A percentile compares a stretch with the other conserved stretches of the same genome.
Conservation (phyloP, 2,888 invertebrate genomes). For the Eristalinus aeneus region DNA sequence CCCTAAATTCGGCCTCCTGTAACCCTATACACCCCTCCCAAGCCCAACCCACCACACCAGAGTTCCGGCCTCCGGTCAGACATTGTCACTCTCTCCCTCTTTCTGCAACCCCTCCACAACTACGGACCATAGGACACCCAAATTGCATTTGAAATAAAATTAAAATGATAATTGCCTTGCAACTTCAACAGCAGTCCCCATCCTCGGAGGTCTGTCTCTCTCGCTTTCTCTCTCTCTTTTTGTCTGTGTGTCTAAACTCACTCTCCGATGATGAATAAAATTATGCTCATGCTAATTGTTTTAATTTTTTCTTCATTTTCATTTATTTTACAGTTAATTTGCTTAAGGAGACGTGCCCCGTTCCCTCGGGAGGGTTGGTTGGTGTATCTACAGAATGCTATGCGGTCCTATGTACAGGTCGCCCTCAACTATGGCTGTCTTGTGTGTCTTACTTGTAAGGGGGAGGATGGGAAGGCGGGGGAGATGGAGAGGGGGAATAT, state of each 20-base stretch:
- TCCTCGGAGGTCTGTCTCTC: background rate
- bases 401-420: slow-evolving; percentile 63
- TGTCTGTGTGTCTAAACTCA: slow-evolving; percentile 36
- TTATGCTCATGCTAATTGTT: slow-evolving; percentile 18
- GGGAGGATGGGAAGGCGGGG: slow-evolving; percentile 6
- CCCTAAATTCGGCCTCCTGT: too few relatives aligned
- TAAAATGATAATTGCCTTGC: slow-evolving; percentile 33
- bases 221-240: background rate
- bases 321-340: slow-evolving; percentile 47
- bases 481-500: slow-evolving; percentile 23
- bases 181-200: slow-evolving; percentile 19
- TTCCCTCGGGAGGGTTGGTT: background rate
- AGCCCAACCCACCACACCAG: too few relatives aligned
- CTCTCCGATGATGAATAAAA: slow-evolving; percentile 53
- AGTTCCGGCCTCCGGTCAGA: background rate
- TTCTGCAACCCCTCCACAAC: background rate
- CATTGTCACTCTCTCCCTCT: background rate
- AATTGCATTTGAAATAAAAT: slow-evolving; percentile 23
- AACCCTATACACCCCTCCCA: too few relatives aligned
- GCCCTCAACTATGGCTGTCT: slow-evolving; percentile 41
- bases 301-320: slow-evolving; percentile 16
- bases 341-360: slow-evolving; percentile 35
- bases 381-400: slow-evolving; percentile 69
- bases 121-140: slow-evolving; percentile 39
- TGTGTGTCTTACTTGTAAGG: slow-evolving; percentile 60